Percentiles rank a stretch among this genome's conserved stretches.
Evolutionary conservation across 2,888 invertebrate species (phyloP).

Genomic region (Vanessa cardui): DNA sequence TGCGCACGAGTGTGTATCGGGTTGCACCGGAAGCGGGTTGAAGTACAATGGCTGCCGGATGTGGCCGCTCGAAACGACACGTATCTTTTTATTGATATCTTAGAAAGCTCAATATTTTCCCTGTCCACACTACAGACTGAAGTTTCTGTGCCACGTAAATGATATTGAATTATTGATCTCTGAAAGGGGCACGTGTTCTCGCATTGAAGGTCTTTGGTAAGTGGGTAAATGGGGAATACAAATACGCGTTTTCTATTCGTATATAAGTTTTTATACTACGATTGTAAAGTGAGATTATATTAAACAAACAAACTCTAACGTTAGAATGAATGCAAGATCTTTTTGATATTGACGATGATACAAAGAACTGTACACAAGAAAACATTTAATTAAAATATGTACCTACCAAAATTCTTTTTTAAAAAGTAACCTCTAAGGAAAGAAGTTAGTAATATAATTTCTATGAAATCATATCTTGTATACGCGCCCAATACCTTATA

Average conservation of each 20-base stretch:
- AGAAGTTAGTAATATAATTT: too few relatives aligned
- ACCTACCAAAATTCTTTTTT: too few relatives aligned
- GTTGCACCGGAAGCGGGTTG: constrained; percentile 80
- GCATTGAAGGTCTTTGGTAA: not conserved
- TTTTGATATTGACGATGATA: too few relatives aligned
- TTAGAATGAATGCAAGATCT: too few relatives aligned
- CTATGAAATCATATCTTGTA: not conserved
- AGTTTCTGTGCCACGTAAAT: constrained; percentile 57
- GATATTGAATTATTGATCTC: constrained; percentile 49
- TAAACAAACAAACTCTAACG: too few relatives aligned
- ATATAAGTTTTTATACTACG: too few relatives aligned
- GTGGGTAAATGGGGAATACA: too few relatives aligned
- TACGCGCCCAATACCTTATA: too few relatives aligned
- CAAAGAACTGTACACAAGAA: too few relatives aligned
- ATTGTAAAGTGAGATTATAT: too few relatives aligned
- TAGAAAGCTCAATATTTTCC: constrained; percentile 79
- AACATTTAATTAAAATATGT: too few relatives aligned
- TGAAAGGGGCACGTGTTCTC: constrained; percentile 39
- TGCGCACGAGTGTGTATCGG: constrained; percentile 82
- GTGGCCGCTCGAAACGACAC: constrained; percentile 81
- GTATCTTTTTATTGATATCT: constrained; percentile 82
- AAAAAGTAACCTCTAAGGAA: too few relatives aligned
- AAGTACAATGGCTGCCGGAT: constrained; percentile 80
- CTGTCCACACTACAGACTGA: constrained; percentile 69
- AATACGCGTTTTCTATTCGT: not conserved